Conservation (phyloP, 2,113 vertebrate species). For the Cyrtonyx montezumae region DNA sequence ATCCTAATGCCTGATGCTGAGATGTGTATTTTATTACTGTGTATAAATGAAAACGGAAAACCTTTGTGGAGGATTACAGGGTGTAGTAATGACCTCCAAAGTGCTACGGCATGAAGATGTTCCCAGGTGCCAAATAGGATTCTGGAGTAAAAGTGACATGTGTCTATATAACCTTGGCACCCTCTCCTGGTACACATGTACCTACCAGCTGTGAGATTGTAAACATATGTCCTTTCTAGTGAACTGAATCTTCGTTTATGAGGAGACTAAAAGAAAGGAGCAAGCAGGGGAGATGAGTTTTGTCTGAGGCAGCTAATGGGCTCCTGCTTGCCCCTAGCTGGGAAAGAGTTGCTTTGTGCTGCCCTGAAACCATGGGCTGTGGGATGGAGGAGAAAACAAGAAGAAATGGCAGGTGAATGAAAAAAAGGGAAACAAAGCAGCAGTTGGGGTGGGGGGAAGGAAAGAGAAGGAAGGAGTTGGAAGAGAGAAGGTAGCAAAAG, state of each 20-base stretch:
- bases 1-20: conserved; percentile 78
- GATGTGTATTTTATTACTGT: conserved; percentile 74
- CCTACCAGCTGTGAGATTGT: conserved; percentile 57
- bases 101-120: conserved; percentile 14
- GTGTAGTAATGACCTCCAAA: conserved; percentile 62
- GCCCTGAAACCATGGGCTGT: background rate
- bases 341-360: background rate
- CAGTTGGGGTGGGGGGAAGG: background rate
- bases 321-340: background rate
- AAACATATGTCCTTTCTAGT: conserved; percentile 52
- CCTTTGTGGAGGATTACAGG: conserved; percentile 74
- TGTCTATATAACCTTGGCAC: conserved; percentile 47
- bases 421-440: background rate
- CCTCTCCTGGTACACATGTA: conserved; percentile 38
- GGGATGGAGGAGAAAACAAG: background rate
- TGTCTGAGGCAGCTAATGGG: conserved; percentile 13
- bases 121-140: conserved; percentile 56
- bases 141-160: conserved; percentile 62
- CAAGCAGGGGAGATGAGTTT: background rate
- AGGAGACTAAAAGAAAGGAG: conserved; percentile 7
- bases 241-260: conserved; percentile 43
- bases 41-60: conserved; percentile 71
- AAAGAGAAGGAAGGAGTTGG: background rate
- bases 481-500: background rate
- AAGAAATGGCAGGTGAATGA: background rate